phyloP scores from a whole-genome alignment of 2,888 invertebrate genomes.

The Lochmaea crataegi region DNA sequence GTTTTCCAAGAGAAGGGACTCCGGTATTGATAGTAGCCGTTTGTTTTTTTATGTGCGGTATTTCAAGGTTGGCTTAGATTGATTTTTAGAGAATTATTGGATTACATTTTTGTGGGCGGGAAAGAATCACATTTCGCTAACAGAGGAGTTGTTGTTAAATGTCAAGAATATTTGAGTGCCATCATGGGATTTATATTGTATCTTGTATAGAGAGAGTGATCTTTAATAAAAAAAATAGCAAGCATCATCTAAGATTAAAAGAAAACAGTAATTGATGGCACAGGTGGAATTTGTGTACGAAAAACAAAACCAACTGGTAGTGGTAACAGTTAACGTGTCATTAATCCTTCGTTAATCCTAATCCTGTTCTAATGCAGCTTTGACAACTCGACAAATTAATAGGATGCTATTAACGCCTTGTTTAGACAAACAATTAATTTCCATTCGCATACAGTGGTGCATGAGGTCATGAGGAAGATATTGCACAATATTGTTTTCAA shows the following conservation, averaged over 20 bases:
- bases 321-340: background rate
- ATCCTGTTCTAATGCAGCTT: constrained; percentile 48
- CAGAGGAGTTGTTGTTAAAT: too few relatives aligned
- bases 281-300: background rate
- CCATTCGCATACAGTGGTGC: constrained; percentile 42
- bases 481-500: constrained; percentile 43
- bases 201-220: too few relatives aligned
- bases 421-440: constrained; percentile 54
- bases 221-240: too few relatives aligned
- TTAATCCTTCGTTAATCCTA: constrained; percentile 35
- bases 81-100: constrained; percentile 24
- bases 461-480: constrained; percentile 46
- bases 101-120: background rate
- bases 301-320: background rate
- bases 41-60: constrained; percentile 35
- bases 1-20: constrained; percentile 14
- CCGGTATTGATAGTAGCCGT: constrained; percentile 31
- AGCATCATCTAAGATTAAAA: too few relatives aligned
- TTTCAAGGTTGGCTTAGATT: constrained; percentile 30
- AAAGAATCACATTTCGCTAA: background rate
- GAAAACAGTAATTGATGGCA: too few relatives aligned
- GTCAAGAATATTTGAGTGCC: too few relatives aligned
- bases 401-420: constrained; percentile 50
- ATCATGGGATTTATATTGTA: too few relatives aligned
- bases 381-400: constrained; percentile 45